Conservation (phyloP, 2,113 vertebrate species). For the Halichoeres trimaculatus region DNA sequence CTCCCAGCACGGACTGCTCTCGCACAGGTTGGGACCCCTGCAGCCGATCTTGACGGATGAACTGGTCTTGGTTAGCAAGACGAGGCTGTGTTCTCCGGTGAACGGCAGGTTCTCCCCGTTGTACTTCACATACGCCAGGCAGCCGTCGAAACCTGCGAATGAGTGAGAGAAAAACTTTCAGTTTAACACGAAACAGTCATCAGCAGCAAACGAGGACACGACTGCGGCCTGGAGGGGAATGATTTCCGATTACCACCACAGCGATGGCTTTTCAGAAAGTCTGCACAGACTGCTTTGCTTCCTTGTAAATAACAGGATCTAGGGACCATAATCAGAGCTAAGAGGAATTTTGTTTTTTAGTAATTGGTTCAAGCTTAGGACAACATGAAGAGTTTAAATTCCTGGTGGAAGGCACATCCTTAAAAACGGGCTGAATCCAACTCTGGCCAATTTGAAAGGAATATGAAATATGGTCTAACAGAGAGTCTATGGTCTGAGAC, state of each 20-base stretch:
- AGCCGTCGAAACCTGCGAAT: conserved; percentile 91
- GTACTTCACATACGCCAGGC: conserved; percentile 91
- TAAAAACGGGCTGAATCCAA: conserved; percentile 39
- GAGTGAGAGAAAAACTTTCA: conserved; percentile 23
- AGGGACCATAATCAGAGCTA: conserved; percentile 62
- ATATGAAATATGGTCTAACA: conserved; percentile 55
- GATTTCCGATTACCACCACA: conserved; percentile 39
- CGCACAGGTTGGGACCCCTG: conserved; percentile 92
- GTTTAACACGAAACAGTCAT: conserved; percentile 56
- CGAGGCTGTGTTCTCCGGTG: conserved; percentile 87
- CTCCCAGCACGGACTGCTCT: conserved; percentile 92
- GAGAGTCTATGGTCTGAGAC: conserved; percentile 48
- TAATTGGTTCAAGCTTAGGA: conserved; percentile 65
- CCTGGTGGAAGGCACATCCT: conserved; percentile 41
- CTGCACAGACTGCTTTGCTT: conserved; percentile 29
- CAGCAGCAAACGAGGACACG: conserved; percentile 34
- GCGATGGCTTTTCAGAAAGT: conserved; percentile 50
- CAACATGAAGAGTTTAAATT: conserved; percentile 17
- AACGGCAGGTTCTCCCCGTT: conserved; percentile 92
- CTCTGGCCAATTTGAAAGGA: conserved; percentile 52
- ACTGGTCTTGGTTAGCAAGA: conserved; percentile 87
- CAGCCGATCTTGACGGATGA: conserved; percentile 92
- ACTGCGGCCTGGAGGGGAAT: conserved; percentile 29
- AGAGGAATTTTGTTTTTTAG: conserved; percentile 67
- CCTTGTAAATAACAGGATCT: conserved; percentile 61